Evolutionary conservation across 1,140 invertebrate genomes (phyloP).

Genomic region (Zaprionus kolodkinae): DNA sequence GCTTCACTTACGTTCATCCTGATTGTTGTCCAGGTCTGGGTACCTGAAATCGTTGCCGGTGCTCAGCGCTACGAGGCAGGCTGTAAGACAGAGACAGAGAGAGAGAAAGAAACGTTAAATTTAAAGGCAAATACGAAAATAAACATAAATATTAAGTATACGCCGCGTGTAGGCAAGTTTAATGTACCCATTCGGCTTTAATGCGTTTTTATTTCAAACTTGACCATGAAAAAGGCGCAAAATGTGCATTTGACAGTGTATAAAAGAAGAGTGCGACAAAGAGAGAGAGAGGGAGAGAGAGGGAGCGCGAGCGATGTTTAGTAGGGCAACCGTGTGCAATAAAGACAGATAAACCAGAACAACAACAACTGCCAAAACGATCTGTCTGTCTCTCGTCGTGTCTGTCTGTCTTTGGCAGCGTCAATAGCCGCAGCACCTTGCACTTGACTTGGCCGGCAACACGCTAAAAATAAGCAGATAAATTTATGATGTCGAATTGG

Average conservation of each 20-base stretch:
- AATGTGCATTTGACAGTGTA: conserved; percentile 29
- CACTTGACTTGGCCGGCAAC: conserved; percentile 60
- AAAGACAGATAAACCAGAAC: conserved; percentile 36
- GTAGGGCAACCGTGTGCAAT: conserved; percentile 9
- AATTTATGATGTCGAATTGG: conserved; percentile 63
- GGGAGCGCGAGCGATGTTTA: neutral
- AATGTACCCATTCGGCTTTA: conserved; percentile 44
- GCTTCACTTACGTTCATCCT: conserved; percentile 70
- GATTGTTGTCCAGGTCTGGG: conserved; percentile 70
- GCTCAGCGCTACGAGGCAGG: conserved; percentile 42
- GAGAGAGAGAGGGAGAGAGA: neutral
- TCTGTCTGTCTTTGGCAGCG: conserved; percentile 54
- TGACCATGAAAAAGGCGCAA: conserved; percentile 49
- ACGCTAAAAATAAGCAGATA: conserved; percentile 63
- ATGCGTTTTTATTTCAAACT: conserved; percentile 44
- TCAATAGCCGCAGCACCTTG: conserved; percentile 63
- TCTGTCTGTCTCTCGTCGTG: conserved; percentile 17
- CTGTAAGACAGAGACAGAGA: conserved; percentile 43
- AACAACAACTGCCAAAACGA: conserved; percentile 16
- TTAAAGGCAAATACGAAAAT: conserved; percentile 7
- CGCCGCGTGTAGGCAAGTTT: conserved; percentile 26
- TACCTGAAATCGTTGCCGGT: conserved; percentile 67
- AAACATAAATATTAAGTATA: conserved; percentile 52
- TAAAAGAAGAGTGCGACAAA: neutral
- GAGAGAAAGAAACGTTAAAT: neutral